phyloP scores from a whole-genome alignment of 2,888 invertebrate genomes.

The Diogma glabrata region DNA sequence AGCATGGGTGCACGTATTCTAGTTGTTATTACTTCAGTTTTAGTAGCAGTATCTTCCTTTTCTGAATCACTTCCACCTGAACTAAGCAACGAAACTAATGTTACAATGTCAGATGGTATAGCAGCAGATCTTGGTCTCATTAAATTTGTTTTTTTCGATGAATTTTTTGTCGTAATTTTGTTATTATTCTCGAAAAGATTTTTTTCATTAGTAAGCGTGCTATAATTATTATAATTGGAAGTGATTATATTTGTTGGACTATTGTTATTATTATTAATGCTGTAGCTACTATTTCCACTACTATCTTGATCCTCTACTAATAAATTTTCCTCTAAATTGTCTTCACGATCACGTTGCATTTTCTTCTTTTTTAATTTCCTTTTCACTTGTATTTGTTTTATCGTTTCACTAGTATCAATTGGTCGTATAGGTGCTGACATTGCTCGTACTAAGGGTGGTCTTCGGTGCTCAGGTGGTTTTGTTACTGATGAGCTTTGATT shows the following conservation, averaged over 20 bases:
- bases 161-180: too few relatives aligned
- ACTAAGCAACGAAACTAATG: conserved; percentile 55
- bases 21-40: conserved; percentile 14
- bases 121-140: conserved; percentile 27
- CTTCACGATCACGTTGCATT: neutral
- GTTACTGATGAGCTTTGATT: neutral
- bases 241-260: neutral
- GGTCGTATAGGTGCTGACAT: conserved; percentile 37
- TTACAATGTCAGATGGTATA: conserved; percentile 40
- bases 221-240: neutral
- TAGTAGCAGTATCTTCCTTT: conserved; percentile 31
- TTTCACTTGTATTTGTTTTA: conserved; percentile 21
- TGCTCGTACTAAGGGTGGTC: conserved; percentile 34
- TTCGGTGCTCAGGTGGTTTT: conserved; percentile 17
- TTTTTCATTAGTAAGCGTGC: neutral
- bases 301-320: neutral
- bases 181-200: neutral
- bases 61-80: conserved; percentile 54
- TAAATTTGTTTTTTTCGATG: neutral
- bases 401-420: conserved; percentile 11
- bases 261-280: neutral
- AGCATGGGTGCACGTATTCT: conserved; percentile 27
- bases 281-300: too few relatives aligned
- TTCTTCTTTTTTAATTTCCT: conserved; percentile 24
- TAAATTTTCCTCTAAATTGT: neutral